Conservation (phyloP, 1,140 invertebrate species). For the Aphelinus certus region DNA sequence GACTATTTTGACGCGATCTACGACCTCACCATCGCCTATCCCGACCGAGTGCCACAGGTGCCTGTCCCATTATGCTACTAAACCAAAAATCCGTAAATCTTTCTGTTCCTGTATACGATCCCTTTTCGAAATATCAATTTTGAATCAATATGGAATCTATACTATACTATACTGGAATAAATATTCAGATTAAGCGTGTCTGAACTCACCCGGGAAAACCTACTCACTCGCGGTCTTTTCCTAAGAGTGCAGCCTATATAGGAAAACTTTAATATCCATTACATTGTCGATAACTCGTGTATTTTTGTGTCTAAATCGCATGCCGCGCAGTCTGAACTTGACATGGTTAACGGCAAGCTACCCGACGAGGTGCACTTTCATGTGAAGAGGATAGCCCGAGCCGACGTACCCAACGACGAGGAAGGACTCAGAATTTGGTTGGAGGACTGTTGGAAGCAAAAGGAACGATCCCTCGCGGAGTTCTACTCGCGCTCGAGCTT, state of each 20-base stretch:
- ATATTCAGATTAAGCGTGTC: too few relatives aligned
- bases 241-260: too few relatives aligned
- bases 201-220: too few relatives aligned
- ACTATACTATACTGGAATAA: too few relatives aligned
- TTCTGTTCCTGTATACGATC: too few relatives aligned
- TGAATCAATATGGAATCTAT: too few relatives aligned
- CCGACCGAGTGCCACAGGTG: conserved; percentile 71
- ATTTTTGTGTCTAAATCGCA: too few relatives aligned
- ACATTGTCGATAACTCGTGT: too few relatives aligned
- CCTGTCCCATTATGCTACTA: not conserved
- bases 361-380: conserved; percentile 80
- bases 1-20: conserved; percentile 78
- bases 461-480: conserved; percentile 71
- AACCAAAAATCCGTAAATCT: too few relatives aligned
- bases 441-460: conserved; percentile 76
- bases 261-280: too few relatives aligned
- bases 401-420: conserved; percentile 70
- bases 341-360: conserved; percentile 69
- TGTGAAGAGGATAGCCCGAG: conserved; percentile 75
- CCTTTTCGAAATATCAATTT: too few relatives aligned
- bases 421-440: conserved; percentile 73
- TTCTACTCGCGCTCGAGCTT: conserved; percentile 70
- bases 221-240: too few relatives aligned
- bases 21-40: conserved; percentile 82
- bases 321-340: conserved; percentile 11